Evolutionary conservation across 2,113 vertebrate species (phyloP), one percentile per base, ranked within the genome.

Genomic region (Platysternon megacephalum): DNA sequence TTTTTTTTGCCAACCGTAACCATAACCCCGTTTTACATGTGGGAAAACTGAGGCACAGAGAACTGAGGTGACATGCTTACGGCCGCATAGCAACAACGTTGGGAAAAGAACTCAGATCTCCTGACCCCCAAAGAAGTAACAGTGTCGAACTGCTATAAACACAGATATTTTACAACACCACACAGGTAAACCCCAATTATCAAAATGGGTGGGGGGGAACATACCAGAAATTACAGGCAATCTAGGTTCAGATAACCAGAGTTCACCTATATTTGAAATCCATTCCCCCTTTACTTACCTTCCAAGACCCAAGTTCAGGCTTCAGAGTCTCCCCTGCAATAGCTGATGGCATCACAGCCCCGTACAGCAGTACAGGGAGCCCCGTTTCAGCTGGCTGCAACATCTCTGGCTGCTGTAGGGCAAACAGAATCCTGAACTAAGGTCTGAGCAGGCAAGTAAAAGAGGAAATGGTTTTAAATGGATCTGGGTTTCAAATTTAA

Each of bases 11-110:
- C 35, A n/a, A n/a, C 32, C 4, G 14, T n/a, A 68, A n/a, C 19
- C 35, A 72, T 11, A 87, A 83, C 6, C 26, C 52, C 74, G 85
- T 11, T 83, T 86, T 91, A 93, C 28, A 90, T 55, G 65, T 12
- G n/a, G 90, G 95, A 84, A 88, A 91, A 86, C 46, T 87, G 87
- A 88, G 79, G 90, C 84, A 84, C 51, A 88, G 76, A 93, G 84
- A 93, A 56, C 42, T 44, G 80, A 44, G 24, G 22, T 17, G 49
- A 84, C 74, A 87, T 84, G 82, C 35, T 93, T 29, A 51, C 0
- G 11, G 56, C 17, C 78, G 58, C 83, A 52, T 26, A 46, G 85
- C 21, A 29, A 65, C 65, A 17, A 52, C 44, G 55, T 35, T 95
- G 32, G 39, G 87, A 80, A 46, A 39, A 65, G 86, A 91, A 28